A percentile compares a stretch with the other conserved stretches of the same genome.
Evolutionary conservation across 2,797 vertebrate species (phyloP).

Genomic region (Percopsis omiscomaycus): DNA sequence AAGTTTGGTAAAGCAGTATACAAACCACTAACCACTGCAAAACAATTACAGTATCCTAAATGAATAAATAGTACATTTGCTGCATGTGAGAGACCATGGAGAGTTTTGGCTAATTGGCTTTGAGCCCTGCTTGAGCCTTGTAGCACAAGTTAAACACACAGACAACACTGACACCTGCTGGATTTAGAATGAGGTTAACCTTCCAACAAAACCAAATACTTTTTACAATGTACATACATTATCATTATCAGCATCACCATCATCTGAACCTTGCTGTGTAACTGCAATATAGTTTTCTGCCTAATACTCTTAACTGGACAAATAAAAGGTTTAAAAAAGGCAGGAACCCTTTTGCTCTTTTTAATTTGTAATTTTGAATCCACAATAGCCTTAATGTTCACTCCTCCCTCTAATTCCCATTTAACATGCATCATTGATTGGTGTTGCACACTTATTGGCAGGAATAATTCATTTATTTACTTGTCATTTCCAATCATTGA

Average conservation of each 20-base stretch:
- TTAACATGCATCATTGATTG: constrained; percentile 81
- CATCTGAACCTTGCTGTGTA: neutral
- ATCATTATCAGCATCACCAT: neutral
- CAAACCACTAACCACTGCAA: too few species aligned
- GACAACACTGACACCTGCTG: constrained; percentile 75
- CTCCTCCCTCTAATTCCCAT: constrained; percentile 59
- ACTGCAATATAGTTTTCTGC: too few species aligned
- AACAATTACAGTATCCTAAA: too few species aligned
- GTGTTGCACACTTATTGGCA: constrained; percentile 79
- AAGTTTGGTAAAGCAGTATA: too few species aligned
- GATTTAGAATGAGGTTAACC: constrained; percentile 7
- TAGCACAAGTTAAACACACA: constrained; percentile 13
- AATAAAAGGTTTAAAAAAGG: neutral
- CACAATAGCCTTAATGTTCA: neutral
- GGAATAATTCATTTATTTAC: constrained; percentile 95
- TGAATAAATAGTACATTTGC: too few species aligned
- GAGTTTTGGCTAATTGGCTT: neutral
- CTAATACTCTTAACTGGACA: neutral
- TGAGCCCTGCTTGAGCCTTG: neutral
- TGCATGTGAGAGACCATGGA: too few species aligned
- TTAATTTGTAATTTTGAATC: neutral
- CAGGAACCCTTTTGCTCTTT: neutral
- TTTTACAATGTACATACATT: neutral
- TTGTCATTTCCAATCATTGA: constrained; percentile 89
- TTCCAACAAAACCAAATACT: neutral